These are phyloP conservation scores for Mythimna impura DNA, from an alignment of 2,888 invertebrate species.

Conservation along the genomic window DNA sequence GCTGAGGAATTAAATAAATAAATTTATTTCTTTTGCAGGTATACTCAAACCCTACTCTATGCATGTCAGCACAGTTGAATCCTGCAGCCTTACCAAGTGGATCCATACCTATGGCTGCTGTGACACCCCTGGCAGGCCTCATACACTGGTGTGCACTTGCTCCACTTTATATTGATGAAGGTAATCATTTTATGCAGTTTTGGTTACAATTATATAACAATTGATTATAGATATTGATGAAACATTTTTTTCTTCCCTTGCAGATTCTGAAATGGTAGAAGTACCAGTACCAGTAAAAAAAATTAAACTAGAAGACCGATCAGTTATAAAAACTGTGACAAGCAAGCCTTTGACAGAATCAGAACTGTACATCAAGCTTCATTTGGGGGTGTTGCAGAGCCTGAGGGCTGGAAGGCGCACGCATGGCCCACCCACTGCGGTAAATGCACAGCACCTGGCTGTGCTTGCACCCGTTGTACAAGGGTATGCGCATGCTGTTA, in stretches of 20 bases:
- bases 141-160: constrained; percentile 94
- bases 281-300: constrained; percentile 79
- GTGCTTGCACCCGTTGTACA: constrained; percentile 87
- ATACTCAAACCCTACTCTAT: constrained; percentile 91
- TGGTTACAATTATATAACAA: no score
- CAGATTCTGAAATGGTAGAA: constrained; percentile 84
- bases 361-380: constrained; percentile 92
- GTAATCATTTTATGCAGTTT: constrained; percentile 54
- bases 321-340: constrained; percentile 72
- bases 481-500: constrained; percentile 79
- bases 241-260: constrained; percentile 22
- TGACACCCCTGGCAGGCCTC: constrained; percentile 95
- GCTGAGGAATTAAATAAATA: background rate
- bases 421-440: constrained; percentile 90
- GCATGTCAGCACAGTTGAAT: constrained; percentile 92
- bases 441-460: constrained; percentile 92
- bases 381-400: constrained; percentile 92
- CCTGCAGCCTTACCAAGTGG: constrained; percentile 93
- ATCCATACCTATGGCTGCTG: constrained; percentile 95
- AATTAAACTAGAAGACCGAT: constrained; percentile 82
- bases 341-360: constrained; percentile 74
- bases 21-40: constrained; percentile 78
- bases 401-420: constrained; percentile 89
- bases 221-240: background rate
- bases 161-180: constrained; percentile 88